Conservation (phyloP, 2,113 vertebrate species). For the Rhynchomys soricoides region DNA sequence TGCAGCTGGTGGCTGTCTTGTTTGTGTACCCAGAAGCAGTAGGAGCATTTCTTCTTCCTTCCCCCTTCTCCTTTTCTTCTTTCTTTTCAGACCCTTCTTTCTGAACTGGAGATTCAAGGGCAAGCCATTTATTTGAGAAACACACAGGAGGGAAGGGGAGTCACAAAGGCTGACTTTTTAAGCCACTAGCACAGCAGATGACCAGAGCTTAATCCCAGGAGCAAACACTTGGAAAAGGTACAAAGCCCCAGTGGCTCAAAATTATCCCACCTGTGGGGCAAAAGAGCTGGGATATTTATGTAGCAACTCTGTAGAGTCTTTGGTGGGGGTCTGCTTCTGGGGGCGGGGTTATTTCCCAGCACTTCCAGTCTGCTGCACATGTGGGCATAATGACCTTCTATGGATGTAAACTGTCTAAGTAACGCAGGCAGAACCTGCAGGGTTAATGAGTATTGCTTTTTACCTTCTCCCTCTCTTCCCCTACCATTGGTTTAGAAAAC, state of each 20-base stretch:
- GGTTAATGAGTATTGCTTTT: neutral
- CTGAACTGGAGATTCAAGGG: constrained; percentile 18
- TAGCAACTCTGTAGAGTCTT: neutral
- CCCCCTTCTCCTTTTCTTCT: neutral
- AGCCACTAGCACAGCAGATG: neutral
- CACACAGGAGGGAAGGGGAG: neutral
- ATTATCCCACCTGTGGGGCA: constrained; percentile 21
- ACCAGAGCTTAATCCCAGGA: neutral
- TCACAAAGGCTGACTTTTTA: neutral
- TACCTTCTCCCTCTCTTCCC: neutral
- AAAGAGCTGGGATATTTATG: neutral
- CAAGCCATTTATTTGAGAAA: neutral
- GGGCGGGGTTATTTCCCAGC: neutral
- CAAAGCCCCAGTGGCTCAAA: neutral
- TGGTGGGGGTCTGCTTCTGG: neutral
- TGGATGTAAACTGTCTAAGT: neutral
- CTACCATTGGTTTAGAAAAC: neutral
- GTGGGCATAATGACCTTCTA: neutral
- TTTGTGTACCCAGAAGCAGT: neutral
- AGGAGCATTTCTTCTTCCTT: neutral
- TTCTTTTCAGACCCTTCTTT: neutral
- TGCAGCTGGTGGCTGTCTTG: neutral
- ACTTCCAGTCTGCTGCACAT: neutral
- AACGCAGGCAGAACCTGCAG: neutral
- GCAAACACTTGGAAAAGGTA: constrained; percentile 11